Evolutionary conservation across 2,113 vertebrate genomes (phyloP), one percentile per base, ranked within the genome.

Genomic region (Vimba vimba): DNA sequence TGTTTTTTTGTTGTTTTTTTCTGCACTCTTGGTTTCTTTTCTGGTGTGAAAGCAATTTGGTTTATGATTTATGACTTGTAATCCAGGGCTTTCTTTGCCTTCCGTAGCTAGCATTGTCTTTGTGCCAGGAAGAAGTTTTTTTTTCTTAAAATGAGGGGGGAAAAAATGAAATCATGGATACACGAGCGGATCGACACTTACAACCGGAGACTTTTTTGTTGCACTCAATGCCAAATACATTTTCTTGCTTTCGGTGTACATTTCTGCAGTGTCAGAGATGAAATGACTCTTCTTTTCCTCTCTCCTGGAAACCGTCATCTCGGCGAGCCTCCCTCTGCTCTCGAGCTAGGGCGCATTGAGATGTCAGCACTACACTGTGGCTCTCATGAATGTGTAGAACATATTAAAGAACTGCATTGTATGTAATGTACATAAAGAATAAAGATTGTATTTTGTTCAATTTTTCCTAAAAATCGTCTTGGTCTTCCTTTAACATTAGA

Each of bases 371-470:
- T 93, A 89, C 93, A 95, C 94, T 96, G 94, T 96, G 95, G 92
- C 93, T 93, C 93, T 94, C 88, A 92, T 86, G 94, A 95, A 95
- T 94, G 95, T 96, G 94, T 94, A 93, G 94, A 96, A 93, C 90
- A 92, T 94, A 93, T 86, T 91, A 96, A 94, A 96, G 95, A 86
- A 95, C 94, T 96, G 94, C 76, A 93, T 94, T 99, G 97, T 99
- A 98, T 97, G 96, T 98, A 98, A 95, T 98, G 97, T 99, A 97
- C 92, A 99, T 98, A 99, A 93, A 91, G 94, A 96, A 98, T 96
- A 97, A 96, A 98, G 96, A 97, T 96, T 99, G 97, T 99, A 98
- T 99, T 98, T 99, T 99, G 95, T 97, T 97, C 95, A 97, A 94
- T 94, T 95, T 96, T 94, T 97, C 95, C 92, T 96, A 95, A 94